Evolutionary conservation across 2,797 vertebrate species (phyloP).

Genomic region (Lateolabrax maculatus): DNA sequence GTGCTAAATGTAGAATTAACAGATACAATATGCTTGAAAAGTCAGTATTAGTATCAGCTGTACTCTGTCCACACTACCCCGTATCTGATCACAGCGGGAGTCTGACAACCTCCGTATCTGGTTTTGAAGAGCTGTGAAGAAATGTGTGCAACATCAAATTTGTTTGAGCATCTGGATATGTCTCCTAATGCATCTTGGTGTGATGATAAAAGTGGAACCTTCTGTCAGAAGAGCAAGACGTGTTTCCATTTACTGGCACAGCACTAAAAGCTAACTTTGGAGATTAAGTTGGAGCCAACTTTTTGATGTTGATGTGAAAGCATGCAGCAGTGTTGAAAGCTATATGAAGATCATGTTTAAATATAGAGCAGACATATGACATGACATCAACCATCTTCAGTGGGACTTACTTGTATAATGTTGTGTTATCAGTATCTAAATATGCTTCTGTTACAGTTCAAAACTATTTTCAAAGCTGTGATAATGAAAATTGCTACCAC

Average conservation of each 20-base stretch:
- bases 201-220: not conserved
- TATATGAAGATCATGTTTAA: not conserved
- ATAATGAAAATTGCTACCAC: not conserved
- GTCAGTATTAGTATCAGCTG: too few species aligned
- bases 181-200: not conserved
- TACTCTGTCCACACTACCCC: not conserved
- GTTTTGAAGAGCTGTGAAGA: not conserved
- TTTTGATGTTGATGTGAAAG: not conserved
- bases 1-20: too few species aligned
- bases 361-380: not conserved
- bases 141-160: not conserved
- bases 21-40: too few species aligned
- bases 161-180: not conserved
- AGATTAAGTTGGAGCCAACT: not conserved
- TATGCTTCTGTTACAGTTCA: conserved; percentile 2
- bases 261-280: not conserved
- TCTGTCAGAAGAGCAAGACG: not conserved
- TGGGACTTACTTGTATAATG: not conserved
- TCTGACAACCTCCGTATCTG: not conserved
- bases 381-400: not conserved
- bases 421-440: not conserved
- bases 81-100: not conserved
- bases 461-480: not conserved
- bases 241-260: not conserved
- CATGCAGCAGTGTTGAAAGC: not conserved